Evolutionary conservation across 1,140 invertebrate genomes (phyloP), one percentile per base, ranked within the genome.

Genomic region (Oncopodura yosiiana): DNA sequence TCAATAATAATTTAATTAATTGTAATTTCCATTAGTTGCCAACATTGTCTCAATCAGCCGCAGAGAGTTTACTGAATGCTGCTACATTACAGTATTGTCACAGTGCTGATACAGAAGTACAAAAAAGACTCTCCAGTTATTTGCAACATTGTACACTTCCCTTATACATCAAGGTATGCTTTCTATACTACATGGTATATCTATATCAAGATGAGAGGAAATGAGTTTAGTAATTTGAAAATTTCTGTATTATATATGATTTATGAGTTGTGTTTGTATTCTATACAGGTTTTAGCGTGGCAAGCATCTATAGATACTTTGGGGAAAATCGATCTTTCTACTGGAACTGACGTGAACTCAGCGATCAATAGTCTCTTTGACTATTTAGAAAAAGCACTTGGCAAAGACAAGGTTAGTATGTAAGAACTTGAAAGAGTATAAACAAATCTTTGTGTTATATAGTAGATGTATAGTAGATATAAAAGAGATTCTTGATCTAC

Each of bases 301-400:
- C 77, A 80, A 65, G 79, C 78, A 49, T 80, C 78, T 0, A 73
- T 80, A 66, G 81, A 74, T 70, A 68, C 69, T 12, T 74, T 73
- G 44, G 69, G 69, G 44, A 69, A 72, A 49, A 68, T 71, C 32
- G 66, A 71, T 50, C 67, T 76, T 16, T 64, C 71, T 23, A 70
- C 72, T 12, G 70, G 72, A 63, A 76, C 75, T 14, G 73, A 79
- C 53, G 67, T 81, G 12, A 72, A 74, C 50, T 73, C 77, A n/a
- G 78, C 80, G 64, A 66, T 81, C 43, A 69, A 69, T 8, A 71
- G 77, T 55, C 77, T 82, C 66, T 74, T 84, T 51, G 75, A 79
- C 6, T 75, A 80, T 49, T 69, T 83, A 32, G 83, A 86, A 67
- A 71, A 73, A 11, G 78, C 79, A 16, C 70, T 84, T 38, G 82